A percentile compares a stretch with the other conserved stretches of the same genome.
phyloP scores from a whole-genome alignment of 2,797 vertebrate genomes.

The Psittacula derbiana region DNA sequence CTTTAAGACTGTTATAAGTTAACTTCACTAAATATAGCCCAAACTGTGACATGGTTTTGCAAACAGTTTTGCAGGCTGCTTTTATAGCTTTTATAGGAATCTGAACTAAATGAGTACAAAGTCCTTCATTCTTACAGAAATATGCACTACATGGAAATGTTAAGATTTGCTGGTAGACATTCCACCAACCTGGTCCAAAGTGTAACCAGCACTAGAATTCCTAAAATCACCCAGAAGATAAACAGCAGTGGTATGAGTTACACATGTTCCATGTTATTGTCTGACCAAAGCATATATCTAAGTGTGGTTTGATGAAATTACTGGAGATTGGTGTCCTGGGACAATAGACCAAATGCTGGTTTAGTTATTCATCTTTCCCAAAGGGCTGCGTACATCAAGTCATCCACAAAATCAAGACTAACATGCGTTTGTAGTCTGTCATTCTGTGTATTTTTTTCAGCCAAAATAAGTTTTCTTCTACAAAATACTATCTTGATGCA shows the following conservation, averaged over 20 bases:
- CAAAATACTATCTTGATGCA: neutral
- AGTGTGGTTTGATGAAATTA: neutral
- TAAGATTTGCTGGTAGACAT: slow-evolving; percentile 30
- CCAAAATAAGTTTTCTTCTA: neutral
- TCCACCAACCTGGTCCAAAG: slow-evolving; percentile 15
- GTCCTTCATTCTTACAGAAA: slow-evolving; percentile 27
- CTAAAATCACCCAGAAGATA: slow-evolving; percentile 9
- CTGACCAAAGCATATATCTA: neutral
- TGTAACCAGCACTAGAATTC: slow-evolving; percentile 24
- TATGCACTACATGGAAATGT: neutral
- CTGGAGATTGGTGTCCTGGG: neutral
- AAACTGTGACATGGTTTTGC: neutral
- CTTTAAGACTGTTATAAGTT: neutral
- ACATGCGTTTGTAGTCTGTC: neutral
- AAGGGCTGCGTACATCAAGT: neutral
- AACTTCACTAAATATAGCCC: slow-evolving; percentile 7
- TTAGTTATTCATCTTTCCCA: neutral
- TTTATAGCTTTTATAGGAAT: neutral
- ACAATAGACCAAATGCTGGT: neutral
- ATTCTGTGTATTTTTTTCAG: neutral
- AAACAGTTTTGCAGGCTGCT: slow-evolving; percentile 1
- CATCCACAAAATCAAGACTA: neutral
- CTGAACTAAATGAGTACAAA: neutral
- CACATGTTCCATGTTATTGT: neutral
- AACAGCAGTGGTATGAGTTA: neutral